Evolutionary conservation across 2,113 vertebrate species (phyloP), one percentile per base, ranked within the genome.

Genomic region (Psilopogon haemacephalus): DNA sequence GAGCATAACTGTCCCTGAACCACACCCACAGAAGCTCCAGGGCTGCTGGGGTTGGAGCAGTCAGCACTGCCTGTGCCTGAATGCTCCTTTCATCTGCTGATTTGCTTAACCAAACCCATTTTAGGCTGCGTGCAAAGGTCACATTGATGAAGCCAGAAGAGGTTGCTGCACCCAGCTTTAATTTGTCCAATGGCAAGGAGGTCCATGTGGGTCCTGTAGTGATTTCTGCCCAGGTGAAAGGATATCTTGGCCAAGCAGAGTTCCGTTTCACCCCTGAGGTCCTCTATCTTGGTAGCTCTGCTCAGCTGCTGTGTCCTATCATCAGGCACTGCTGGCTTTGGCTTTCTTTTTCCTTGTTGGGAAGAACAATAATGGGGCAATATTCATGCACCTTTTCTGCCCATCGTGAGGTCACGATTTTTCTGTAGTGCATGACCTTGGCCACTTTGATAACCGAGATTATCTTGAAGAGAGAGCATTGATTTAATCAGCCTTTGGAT

Each of bases 11-110:
- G 55, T 16, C 56, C 42, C 37, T 2, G 33, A 42, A 14, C 11
- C 42, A 3, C n/a, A 27, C 27, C 35, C 75, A 7, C 0, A 2
- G 55, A 27, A 21, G 26, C 46, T n/a, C 20, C 1, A 2, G 32
- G 65, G 35, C 28, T 65, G 8, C 21, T n/a, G 52, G 12, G 64
- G 44, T 58, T n/a, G 44, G 38, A 35, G 37, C 27, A 60, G 33
- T 30, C 3, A 38, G 30, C 0, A 0, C 30, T 65, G 44, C 38
- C 68, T 30, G 71, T 14, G 46, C 27, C 35, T 52, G 8, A 30
- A 21, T 0, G 6, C 26, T 72, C 1, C 1, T 44, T 64, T 33
- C 44, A 30, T 72, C 15, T 55, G 54, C n/a, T 15, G 40, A 3
- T 1, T 42, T 5, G 3, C 28, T 38, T 26, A 37, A 76, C 0